Evolutionary conservation across 2,113 vertebrate genomes (phyloP).

Genomic region (Puffinus mauretanicus): DNA sequence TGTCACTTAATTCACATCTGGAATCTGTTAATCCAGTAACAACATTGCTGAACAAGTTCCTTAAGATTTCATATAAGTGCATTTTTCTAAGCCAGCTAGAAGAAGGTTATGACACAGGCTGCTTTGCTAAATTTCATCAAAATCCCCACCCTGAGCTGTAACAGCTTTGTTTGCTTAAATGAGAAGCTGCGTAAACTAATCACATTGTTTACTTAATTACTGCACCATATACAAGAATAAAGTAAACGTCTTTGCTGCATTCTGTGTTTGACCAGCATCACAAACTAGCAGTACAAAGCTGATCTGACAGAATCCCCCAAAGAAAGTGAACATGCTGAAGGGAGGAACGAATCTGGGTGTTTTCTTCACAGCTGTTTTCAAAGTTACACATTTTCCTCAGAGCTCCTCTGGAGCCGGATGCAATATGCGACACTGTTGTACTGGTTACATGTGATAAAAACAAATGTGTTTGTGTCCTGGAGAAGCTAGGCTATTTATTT

Average conservation of each 20-base stretch:
- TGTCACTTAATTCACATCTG: neutral
- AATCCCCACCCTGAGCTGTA: neutral
- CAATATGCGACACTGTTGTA: neutral
- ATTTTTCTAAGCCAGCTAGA: neutral
- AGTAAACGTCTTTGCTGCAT: neutral
- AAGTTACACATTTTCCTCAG: neutral
- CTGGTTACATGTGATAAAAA: neutral
- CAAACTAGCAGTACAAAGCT: neutral
- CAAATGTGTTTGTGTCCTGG: neutral
- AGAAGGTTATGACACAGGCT: neutral
- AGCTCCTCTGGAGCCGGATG: neutral
- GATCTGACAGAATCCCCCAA: slow-evolving; percentile 6
- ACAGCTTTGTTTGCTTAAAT: neutral
- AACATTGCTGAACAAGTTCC: neutral
- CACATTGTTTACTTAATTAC: neutral
- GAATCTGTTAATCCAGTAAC: neutral
- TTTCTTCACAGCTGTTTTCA: slow-evolving; percentile 33
- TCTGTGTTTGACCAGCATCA: neutral
- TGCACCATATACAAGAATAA: neutral
- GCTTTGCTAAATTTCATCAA: neutral
- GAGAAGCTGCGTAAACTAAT: neutral
- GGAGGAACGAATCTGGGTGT: neutral
- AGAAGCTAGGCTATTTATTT: neutral
- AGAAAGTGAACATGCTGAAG: neutral
- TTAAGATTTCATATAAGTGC: neutral